These are phyloP conservation scores for Microcebus lehilahytsara DNA, from an alignment of 2,113 vertebrate species.

Conservation along the genomic window DNA sequence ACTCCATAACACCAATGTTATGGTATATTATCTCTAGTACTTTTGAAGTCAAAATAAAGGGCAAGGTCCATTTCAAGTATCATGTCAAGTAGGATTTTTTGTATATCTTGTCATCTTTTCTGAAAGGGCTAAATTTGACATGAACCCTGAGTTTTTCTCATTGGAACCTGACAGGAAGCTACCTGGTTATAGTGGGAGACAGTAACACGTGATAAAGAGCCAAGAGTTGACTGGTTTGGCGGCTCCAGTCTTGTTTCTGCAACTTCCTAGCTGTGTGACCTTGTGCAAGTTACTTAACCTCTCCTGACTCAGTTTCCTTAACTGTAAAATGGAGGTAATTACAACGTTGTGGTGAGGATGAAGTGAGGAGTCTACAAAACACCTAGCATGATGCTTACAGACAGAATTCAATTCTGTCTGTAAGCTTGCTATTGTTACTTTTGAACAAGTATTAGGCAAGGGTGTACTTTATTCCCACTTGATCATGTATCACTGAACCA, in stretches of 20 bases:
- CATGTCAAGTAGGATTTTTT: not conserved
- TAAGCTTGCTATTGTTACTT: too few species aligned
- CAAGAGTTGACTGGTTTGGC: not conserved
- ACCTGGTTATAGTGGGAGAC: not conserved
- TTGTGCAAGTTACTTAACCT: not conserved
- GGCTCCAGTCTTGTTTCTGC: not conserved
- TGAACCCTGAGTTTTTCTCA: not conserved
- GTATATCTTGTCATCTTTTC: not conserved
- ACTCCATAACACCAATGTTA: not conserved
- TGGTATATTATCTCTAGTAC: not conserved
- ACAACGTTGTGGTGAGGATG: not conserved
- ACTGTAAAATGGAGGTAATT: not conserved
- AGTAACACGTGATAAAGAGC: not conserved
- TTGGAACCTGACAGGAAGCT: not conserved
- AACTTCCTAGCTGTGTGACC: not conserved
- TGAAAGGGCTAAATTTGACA: not conserved
- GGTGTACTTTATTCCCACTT: too few species aligned
- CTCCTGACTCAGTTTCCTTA: not conserved
- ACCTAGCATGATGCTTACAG: not conserved
- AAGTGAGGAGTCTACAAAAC: not conserved
- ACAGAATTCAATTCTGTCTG: too few species aligned
- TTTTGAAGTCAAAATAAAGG: not conserved
- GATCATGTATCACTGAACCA: too few species aligned
- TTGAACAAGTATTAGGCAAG: too few species aligned
- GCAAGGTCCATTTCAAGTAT: not conserved